Base-by-base conservation (phyloP, 1,140 invertebrate genomes). In the Chrysoperla carnea region DNA sequence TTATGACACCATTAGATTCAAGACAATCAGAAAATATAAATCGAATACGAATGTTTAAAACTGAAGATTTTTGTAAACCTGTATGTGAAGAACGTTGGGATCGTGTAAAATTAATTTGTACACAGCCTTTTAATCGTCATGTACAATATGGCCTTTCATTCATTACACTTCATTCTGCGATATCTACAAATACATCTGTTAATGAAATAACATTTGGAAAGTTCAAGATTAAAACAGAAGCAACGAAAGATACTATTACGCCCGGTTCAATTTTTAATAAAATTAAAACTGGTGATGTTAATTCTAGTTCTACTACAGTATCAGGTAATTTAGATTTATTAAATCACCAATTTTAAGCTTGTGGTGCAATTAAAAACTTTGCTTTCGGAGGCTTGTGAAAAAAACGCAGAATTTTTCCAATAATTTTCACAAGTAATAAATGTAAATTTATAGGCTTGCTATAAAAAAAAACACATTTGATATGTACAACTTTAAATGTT, bases 51-150 rank as follows among this genome's bases (percentile, higher is more conserved):
- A 80, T 83, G 55, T 91, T 91, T 57, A 66, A 56, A n/a, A 48
- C 52, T 9, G 67, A 75, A 8, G 68, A 79, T 41, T 62, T 92
- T 4, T 63, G 66, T 7, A 62, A 69, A 38, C 53, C 57, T 6
- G 62, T 68, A n/a, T 51, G 66, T 13, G 53, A 62, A 8, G 65
- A 83, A 55, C 83, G 79, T 56, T 92, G 84, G 84, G 84, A 90
- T 62, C 62, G 77, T 36, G 58, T 92, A 1, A 86, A 89, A 62
- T 61, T 91, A 37, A 71, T 88, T 4, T 91, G 86, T 59, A 76
- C 77, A 7, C 89, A 93, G 57, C 85, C 84, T 0, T 92, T 86
- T 57, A 90, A 89, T 55, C 82, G 76, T 55, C 75, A 76, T 47
- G 68, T 75, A 29, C 68, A 80, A 53, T 90, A 76, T 66, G 86